Conservation (phyloP, 2,797 vertebrate species). For the Scolopax rusticola region DNA sequence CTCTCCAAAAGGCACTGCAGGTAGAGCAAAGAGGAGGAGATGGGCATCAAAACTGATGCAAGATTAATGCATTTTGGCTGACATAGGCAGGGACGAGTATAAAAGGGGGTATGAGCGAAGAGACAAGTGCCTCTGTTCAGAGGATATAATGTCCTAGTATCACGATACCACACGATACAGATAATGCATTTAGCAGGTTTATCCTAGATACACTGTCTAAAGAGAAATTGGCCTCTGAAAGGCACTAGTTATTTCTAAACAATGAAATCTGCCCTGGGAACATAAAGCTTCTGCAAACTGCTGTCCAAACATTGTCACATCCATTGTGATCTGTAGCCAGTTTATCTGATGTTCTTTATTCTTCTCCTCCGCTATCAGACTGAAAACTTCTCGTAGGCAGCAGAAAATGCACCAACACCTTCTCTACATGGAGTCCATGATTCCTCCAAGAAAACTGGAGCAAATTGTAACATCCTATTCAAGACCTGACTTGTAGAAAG, state of each 20-base stretch:
- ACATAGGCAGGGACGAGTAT: neutral
- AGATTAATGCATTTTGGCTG: neutral
- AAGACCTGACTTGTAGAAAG: neutral
- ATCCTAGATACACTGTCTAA: neutral
- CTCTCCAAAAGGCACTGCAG: neutral
- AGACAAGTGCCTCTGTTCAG: neutral
- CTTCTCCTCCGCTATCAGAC: neutral
- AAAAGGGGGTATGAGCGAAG: neutral
- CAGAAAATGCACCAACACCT: neutral
- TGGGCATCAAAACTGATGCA: neutral
- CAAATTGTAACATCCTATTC: neutral
- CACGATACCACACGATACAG: neutral
- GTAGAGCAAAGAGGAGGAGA: neutral
- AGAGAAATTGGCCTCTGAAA: neutral
- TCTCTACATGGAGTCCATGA: neutral
- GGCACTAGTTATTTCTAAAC: neutral
- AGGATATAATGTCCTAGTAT: neutral
- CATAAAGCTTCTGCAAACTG: neutral
- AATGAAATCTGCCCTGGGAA: neutral
- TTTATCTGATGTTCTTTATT: neutral
- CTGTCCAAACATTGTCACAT: neutral
- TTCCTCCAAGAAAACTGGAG: neutral
- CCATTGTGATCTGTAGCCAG: neutral
- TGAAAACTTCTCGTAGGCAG: neutral
- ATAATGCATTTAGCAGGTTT: neutral